These are phyloP conservation scores for Aphaenogaster floridana DNA, from an alignment of 1,140 invertebrate species.

Conservation along the genomic window DNA sequence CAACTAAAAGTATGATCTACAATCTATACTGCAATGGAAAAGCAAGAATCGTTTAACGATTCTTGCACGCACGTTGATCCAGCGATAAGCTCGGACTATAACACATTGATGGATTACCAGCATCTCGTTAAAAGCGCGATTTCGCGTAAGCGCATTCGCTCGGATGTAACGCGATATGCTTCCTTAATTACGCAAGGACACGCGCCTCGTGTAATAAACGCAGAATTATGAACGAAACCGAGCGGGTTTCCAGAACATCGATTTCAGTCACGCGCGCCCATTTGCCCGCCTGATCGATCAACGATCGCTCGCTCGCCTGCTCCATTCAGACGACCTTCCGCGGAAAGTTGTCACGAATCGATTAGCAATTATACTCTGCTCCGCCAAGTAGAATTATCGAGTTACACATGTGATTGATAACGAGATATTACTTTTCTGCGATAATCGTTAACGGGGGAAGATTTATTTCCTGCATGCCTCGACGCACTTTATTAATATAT, in stretches of 20 bases:
- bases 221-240: not conserved
- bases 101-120: slow-evolving; percentile 1
- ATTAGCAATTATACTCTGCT: slow-evolving; percentile 27
- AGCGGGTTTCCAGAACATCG: not conserved
- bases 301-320: not conserved
- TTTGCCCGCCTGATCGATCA: not conserved
- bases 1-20: too few species aligned
- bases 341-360: slow-evolving; percentile 24
- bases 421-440: slow-evolving; percentile 34
- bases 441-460: not conserved
- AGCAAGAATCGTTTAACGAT: not conserved
- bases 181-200: not conserved
- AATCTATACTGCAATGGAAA: not conserved
- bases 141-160: not conserved
- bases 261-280: not conserved
- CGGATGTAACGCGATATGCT: not conserved
- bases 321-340: not conserved
- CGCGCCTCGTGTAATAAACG: not conserved
- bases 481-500: slow-evolving; percentile 16
- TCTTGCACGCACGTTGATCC: not conserved
- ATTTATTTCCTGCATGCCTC: not conserved
- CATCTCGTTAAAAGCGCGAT: not conserved
- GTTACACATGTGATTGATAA: slow-evolving; percentile 32
- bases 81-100: not conserved
- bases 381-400: slow-evolving; percentile 38